Percentiles rank a stretch among this genome's conserved stretches.
Evolutionary conservation across 2,888 invertebrate genomes (phyloP).

Genomic region (Nephrocerus scutellatus): DNA sequence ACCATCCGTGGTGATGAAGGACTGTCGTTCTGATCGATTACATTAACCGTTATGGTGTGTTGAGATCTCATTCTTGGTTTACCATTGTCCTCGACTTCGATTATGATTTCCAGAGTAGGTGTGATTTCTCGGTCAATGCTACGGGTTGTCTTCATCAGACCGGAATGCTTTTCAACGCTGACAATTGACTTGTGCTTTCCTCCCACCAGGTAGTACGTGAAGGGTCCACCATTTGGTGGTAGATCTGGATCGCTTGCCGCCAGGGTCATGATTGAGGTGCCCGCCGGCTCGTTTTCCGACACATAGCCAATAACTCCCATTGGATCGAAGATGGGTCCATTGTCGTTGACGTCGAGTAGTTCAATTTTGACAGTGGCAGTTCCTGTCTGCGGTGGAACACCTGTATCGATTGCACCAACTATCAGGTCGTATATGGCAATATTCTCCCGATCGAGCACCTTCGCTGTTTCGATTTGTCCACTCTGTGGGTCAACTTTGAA

Average conservation of each 20-base stretch:
- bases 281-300: conserved; percentile 78
- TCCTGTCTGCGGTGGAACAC: conserved; percentile 86
- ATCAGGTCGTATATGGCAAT: conserved; percentile 66
- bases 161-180: conserved; percentile 70
- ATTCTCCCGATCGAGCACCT: conserved; percentile 73
- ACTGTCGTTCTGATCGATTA: conserved; percentile 85
- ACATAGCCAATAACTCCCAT: conserved; percentile 67
- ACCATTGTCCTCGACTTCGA: conserved; percentile 86
- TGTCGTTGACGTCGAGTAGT: conserved; percentile 85
- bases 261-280: conserved; percentile 76
- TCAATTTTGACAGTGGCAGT: conserved; percentile 74
- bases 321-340: conserved; percentile 76
- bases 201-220: conserved; percentile 70
- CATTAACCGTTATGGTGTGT: conserved; percentile 65
- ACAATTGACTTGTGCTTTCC: conserved; percentile 72
- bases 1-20: conserved; percentile 78
- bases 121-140: conserved; percentile 76
- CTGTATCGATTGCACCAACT: conserved; percentile 83
- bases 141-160: conserved; percentile 69
- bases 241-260: conserved; percentile 82
- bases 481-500: conserved; percentile 83
- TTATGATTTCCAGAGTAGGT: conserved; percentile 64
- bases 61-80: conserved; percentile 75
- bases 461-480: conserved; percentile 73
- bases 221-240: conserved; percentile 86